phyloP scores from a whole-genome alignment of 2,888 invertebrate genomes.

The Zootermopsis nevadensis region DNA sequence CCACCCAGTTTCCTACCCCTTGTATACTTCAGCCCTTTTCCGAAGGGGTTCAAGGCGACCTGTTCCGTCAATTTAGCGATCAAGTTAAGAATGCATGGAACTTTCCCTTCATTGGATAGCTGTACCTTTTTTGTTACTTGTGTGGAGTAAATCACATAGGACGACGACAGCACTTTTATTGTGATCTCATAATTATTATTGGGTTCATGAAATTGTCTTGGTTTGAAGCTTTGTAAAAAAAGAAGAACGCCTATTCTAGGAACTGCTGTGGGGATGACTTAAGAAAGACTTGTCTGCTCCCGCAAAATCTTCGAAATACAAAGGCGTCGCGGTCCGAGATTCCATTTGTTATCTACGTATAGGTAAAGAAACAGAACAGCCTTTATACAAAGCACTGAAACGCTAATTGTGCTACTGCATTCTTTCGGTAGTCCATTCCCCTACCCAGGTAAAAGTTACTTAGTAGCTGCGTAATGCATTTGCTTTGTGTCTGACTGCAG shows the following conservation, averaged over 20 bases:
- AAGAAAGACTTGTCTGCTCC: neutral
- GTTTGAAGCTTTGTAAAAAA: neutral
- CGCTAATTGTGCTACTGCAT: constrained; percentile 7
- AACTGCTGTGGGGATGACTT: neutral
- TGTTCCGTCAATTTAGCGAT: no score
- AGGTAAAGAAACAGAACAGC: neutral
- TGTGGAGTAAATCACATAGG: no score
- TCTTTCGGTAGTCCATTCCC: neutral
- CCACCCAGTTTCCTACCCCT: no score
- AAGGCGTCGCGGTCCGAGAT: neutral
- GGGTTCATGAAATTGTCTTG: neutral
- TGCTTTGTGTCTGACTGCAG: neutral
- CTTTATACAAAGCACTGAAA: neutral
- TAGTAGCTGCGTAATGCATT: neutral
- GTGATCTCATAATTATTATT: no score
- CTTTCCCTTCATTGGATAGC: no score
- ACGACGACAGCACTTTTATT: no score
- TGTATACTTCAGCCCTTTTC: no score
- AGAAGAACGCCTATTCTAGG: neutral
- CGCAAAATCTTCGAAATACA: neutral
- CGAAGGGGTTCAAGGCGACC: no score
- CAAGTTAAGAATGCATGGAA: no score
- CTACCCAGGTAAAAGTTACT: neutral
- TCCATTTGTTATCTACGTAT: neutral
- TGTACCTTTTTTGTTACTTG: no score